Conservation (phyloP, 2,888 invertebrate species). For the Drosophila meridionalis region DNA sequence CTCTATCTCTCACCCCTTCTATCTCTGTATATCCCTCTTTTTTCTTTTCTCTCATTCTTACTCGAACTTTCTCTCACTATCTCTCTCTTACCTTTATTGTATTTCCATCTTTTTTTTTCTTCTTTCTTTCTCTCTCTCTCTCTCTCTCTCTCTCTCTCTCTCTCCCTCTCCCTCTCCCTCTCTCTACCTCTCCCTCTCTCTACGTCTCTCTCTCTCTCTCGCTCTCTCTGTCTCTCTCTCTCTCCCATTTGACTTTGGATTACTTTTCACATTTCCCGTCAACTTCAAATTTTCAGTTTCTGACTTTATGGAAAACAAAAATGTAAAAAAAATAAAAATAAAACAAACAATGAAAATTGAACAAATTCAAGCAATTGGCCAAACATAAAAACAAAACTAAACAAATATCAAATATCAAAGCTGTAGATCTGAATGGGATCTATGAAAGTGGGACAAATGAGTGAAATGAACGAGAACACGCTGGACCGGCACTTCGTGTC, state of each 20-base stretch:
- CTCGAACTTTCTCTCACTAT: background rate
- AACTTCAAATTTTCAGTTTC: background rate
- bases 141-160: background rate
- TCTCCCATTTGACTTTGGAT: background rate
- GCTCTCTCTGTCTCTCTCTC: fast-evolving
- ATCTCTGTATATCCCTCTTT: too few species aligned
- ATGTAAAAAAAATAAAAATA: background rate
- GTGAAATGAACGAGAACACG: slow-evolving; percentile 33
- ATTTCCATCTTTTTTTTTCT: fast-evolving
- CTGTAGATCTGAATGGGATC: background rate
- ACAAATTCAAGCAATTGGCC: slow-evolving; percentile 5
- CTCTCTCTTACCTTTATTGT: background rate
- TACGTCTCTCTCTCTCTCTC: background rate
- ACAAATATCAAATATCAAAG: background rate
- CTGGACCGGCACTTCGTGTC: slow-evolving; percentile 59
- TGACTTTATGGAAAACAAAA: background rate
- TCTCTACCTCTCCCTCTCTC: background rate
- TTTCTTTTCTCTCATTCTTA: too few species aligned
- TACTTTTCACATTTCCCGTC: background rate
- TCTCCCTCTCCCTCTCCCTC: background rate
- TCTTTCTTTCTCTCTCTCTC: background rate
- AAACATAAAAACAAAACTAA: background rate
- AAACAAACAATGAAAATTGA: background rate
- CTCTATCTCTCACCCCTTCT: too few species aligned
- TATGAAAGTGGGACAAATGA: slow-evolving; percentile 29